A percentile compares a stretch with the other conserved stretches of the same genome.
Evolutionary conservation across 2,797 vertebrate genomes (phyloP).

Genomic region (Tachyglossus aculeatus): DNA sequence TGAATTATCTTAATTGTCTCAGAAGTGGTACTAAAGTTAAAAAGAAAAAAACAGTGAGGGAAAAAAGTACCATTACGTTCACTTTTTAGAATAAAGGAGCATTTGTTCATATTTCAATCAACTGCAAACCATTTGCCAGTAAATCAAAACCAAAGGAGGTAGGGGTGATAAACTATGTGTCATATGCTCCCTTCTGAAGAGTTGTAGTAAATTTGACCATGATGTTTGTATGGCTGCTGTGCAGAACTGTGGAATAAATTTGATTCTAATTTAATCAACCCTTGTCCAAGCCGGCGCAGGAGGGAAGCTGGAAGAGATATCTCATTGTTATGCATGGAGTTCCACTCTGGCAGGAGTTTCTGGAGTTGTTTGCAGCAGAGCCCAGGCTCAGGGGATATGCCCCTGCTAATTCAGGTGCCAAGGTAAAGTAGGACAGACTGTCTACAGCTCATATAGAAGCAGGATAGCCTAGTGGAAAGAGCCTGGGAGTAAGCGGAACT

Average conservation of each 20-base stretch:
- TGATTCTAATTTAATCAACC: slow-evolving; percentile 28
- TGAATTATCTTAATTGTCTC: slow-evolving; percentile 55
- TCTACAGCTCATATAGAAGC: slow-evolving; percentile 55
- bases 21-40: slow-evolving; percentile 39
- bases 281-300: not conserved
- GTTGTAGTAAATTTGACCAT: slow-evolving; percentile 3
- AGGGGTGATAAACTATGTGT: not conserved
- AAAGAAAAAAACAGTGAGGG: not conserved
- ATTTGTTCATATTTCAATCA: slow-evolving; percentile 41
- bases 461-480: slow-evolving; percentile 68
- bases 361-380: not conserved
- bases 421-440: slow-evolving; percentile 20
- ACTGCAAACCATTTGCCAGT: slow-evolving; percentile 7
- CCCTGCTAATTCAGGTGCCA: not conserved
- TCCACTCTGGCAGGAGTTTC: slow-evolving; percentile 17
- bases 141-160: slow-evolving; percentile 47
- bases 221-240: not conserved
- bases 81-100: not conserved
- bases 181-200: not conserved
- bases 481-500: slow-evolving; percentile 47
- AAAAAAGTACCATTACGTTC: slow-evolving; percentile 6
- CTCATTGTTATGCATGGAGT: not conserved
- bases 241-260: not conserved
- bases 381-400: not conserved
- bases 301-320: not conserved